Evolutionary conservation across 2,113 vertebrate species (phyloP).

Genomic region (Pygoscelis adeliae): DNA sequence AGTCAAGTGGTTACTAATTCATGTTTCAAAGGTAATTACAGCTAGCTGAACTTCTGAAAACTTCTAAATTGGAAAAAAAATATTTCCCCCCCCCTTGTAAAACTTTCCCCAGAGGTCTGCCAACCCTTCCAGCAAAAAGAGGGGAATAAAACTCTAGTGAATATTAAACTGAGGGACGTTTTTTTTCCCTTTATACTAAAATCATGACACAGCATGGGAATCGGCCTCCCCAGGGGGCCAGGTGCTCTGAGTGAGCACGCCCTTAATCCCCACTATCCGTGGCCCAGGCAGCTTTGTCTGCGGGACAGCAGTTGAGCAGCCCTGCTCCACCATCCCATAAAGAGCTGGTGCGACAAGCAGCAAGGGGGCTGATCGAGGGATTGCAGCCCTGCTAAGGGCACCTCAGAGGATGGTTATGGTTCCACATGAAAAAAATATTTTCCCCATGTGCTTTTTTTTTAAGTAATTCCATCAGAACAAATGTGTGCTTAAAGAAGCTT

Average conservation of each 20-base stretch:
- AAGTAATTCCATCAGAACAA: neutral
- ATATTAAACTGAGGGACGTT: neutral
- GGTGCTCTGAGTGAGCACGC: neutral
- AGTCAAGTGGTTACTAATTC: neutral
- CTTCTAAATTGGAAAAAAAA: neutral
- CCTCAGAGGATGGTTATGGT: neutral
- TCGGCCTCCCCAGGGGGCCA: neutral
- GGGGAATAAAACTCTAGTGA: neutral
- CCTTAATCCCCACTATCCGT: rapidly evolving
- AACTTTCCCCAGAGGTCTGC: neutral
- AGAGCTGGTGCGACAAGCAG: neutral
- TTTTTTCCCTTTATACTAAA: neutral
- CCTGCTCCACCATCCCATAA: neutral
- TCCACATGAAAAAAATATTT: neutral
- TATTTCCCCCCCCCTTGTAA: neutral
- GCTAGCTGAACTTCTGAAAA: neutral
- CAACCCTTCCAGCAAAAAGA: neutral
- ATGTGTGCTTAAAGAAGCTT: neutral
- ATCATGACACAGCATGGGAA: neutral
- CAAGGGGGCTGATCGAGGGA: neutral
- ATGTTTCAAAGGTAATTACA: neutral
- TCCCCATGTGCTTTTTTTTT: neutral
- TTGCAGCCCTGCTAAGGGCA: neutral
- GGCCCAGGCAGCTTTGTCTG: neutral
- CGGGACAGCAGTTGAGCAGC: neutral